Evolutionary conservation across 2,113 vertebrate genomes (phyloP).

Genomic region (Actenoides lindsayi): DNA sequence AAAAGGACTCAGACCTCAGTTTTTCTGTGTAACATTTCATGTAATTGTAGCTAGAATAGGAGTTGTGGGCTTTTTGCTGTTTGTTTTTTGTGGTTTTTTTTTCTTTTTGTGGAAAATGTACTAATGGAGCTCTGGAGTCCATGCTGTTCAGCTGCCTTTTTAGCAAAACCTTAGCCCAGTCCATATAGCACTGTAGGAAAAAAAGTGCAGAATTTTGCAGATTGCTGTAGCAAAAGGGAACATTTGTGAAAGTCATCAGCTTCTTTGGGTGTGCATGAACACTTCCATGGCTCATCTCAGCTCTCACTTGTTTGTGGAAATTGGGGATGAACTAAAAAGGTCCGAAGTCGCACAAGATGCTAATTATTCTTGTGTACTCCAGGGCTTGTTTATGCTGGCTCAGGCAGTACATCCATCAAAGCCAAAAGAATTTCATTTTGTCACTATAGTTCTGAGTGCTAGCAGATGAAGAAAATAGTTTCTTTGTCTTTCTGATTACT

Average conservation of each 20-base stretch:
- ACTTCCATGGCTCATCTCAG: neutral
- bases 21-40: neutral
- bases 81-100: neutral
- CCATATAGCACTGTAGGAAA: neutral
- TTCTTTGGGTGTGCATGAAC: neutral
- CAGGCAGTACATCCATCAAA: neutral
- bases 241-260: neutral
- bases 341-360: neutral
- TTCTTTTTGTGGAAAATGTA: neutral
- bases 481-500: slow-evolving; percentile 37
- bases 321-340: neutral
- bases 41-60: neutral
- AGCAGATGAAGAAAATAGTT: slow-evolving; percentile 28
- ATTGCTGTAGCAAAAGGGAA: neutral
- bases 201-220: neutral
- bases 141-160: neutral
- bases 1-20: neutral
- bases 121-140: neutral
- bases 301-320: slow-evolving; percentile 7
- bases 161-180: neutral
- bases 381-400: slow-evolving; percentile 40
- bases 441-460: neutral
- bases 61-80: neutral
- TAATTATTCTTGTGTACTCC: slow-evolving; percentile 47
- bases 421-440: neutral